Base-by-base conservation (phyloP, 2,797 vertebrate genomes). In the Notoglanidium macrostoma region DNA sequence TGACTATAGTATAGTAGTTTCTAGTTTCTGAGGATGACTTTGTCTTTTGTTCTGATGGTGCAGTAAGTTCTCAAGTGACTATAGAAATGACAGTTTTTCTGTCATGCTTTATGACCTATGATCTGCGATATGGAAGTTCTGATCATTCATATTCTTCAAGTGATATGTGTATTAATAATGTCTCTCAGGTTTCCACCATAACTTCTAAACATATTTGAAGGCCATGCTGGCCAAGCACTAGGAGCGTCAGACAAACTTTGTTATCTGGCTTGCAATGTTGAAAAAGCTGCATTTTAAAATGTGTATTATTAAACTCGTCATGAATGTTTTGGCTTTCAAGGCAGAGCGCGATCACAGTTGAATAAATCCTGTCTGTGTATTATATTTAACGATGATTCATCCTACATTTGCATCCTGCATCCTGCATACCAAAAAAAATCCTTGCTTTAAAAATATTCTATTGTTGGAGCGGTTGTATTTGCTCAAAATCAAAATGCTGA, bases 21-120 rank as follows among this genome's bases (percentile, higher is more conserved):
- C 68, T 88, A 49, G 55, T 68, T 88, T 82, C 72, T 86, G 63
- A 77, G 67, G 40, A 80, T 86, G 65, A 86, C 85, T 40, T 86
- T 86, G 46, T 29, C 54, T 32, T 68, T 54, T 59, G 15, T 26
- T 84, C 3, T 57, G 19, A 57, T 65, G 68, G 46, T 61, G 26
- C 46, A 44, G 29, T 57, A 51, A 57, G 61, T 68, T 68, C 49
- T 59, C 26, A 17, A 54, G 35, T 63, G 12, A 80, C 57, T 59
- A 0, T 59, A 44, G 11, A 1, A 7, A 61, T 26, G 23, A 55
- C 35, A 26, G 57, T 46, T 44, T 46, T 63, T n/a, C 5, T 3
- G 40, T 46, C 57, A n/a, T 26, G 46, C 23, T n/a, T n/a, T 65
- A 26, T 82, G 0, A 65, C 23, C 12, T 63, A 17, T 17, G 23